A percentile compares a stretch with the other conserved stretches of the same genome.
These are phyloP conservation scores for Venturia canescens DNA, from an alignment of 1,140 invertebrate genomes.

Conservation along the genomic window DNA sequence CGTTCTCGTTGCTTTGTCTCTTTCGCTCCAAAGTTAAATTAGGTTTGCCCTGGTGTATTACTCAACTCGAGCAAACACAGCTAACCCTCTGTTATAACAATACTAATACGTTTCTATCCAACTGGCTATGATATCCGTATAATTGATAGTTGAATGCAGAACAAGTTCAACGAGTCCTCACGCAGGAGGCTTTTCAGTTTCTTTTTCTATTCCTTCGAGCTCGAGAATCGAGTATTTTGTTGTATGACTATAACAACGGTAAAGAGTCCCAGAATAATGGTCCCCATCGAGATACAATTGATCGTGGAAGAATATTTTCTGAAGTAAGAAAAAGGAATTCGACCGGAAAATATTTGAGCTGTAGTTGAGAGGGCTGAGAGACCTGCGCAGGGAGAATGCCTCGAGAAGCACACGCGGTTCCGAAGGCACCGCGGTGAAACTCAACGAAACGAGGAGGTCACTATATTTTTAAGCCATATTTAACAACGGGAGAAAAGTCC, in stretches of 20 bases:
- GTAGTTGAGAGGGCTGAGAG: too few relatives aligned
- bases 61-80: slow-evolving; percentile 29
- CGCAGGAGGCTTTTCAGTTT: background rate
- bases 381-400: too few relatives aligned
- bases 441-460: too few relatives aligned
- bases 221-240: too few relatives aligned
- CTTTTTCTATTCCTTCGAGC: background rate
- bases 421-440: too few relatives aligned
- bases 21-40: slow-evolving; percentile 47
- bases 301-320: too few relatives aligned
- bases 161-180: slow-evolving; percentile 1
- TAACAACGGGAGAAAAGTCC: background rate
- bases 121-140: background rate
- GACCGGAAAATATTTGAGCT: too few relatives aligned
- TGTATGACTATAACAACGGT: too few relatives aligned
- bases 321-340: too few relatives aligned
- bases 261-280: too few relatives aligned
- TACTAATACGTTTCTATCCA: slow-evolving; percentile 14
- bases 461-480: background rate
- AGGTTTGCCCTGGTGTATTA: slow-evolving; percentile 46
- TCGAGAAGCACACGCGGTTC: too few relatives aligned
- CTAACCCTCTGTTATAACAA: slow-evolving; percentile 27
- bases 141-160: background rate
- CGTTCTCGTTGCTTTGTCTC: background rate
- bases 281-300: too few relatives aligned